Conservation (phyloP, 2,888 invertebrate genomes). For the Chymomyza amoena region DNA sequence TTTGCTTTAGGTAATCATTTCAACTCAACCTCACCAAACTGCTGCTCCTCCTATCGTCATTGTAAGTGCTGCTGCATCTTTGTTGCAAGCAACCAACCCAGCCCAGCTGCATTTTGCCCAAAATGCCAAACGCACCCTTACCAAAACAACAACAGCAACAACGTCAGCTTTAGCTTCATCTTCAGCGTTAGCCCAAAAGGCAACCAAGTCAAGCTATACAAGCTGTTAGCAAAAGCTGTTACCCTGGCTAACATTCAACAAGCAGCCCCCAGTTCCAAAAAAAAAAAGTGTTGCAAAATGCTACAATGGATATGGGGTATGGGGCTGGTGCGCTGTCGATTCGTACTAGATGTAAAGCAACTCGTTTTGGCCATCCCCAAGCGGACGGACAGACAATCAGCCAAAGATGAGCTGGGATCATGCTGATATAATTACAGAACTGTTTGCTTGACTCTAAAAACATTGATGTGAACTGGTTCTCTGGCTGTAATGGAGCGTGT, state of each 20-base stretch:
- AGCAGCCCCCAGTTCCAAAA: background rate
- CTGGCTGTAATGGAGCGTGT: too few species aligned
- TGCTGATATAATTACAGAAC: background rate
- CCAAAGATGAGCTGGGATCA: background rate
- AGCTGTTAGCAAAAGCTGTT: background rate
- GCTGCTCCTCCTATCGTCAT: background rate
- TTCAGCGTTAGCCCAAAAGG: background rate
- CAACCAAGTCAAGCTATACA: background rate
- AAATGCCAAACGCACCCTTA: constrained; percentile 3
- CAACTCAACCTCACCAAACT: constrained; percentile 27
- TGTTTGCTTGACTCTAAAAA: background rate
- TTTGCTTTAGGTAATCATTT: constrained; percentile 72
- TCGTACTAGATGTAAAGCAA: background rate
- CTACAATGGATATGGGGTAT: too few species aligned
- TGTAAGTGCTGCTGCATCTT: constrained; percentile 25
- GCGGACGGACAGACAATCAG: background rate
- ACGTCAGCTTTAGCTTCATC: constrained; percentile 13
- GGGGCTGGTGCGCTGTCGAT: background rate
- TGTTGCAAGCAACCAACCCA: constrained; percentile 19
- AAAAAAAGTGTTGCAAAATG: background rate
- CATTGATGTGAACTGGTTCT: background rate
- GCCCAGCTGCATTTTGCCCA: background rate
- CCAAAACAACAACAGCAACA: constrained; percentile 34
- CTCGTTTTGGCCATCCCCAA: background rate
- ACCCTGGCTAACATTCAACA: background rate